Conservation (phyloP, 1,140 invertebrate species). For the Cyclargus thomasi region DNA sequence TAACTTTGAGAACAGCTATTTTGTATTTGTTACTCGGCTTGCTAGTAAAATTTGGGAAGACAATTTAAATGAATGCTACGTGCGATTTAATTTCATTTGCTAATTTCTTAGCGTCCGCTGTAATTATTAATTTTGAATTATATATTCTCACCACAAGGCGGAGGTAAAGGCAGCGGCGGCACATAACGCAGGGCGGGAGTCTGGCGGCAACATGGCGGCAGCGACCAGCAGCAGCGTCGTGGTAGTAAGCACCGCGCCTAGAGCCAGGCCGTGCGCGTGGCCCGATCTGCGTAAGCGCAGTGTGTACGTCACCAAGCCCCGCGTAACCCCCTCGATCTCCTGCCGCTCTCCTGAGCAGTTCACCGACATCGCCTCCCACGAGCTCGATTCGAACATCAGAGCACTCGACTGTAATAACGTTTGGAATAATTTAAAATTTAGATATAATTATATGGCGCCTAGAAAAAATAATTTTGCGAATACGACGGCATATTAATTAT, state of each 20-base stretch:
- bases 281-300: slow-evolving; percentile 40
- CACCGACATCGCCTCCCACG: slow-evolving; percentile 45
- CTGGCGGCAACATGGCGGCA: slow-evolving; percentile 42
- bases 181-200: slow-evolving; percentile 34
- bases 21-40: no score
- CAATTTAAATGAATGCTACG: no score
- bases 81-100: no score
- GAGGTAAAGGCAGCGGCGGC: slow-evolving; percentile 42
- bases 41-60: no score
- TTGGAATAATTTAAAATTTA: not conserved
- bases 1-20: no score
- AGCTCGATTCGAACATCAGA: slow-evolving; percentile 42
- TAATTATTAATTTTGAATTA: no score
- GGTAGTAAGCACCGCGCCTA: slow-evolving; percentile 32
- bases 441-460: not conserved
- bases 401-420: slow-evolving; percentile 29
- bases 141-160: slow-evolving; percentile 39
- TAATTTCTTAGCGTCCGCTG: no score
- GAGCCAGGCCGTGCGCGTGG: slow-evolving; percentile 41
- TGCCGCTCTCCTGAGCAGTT: slow-evolving; percentile 10
- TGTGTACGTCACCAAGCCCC: slow-evolving; percentile 34
- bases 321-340: slow-evolving; percentile 26
- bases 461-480: not conserved
- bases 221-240: slow-evolving; percentile 36
- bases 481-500: not conserved